A percentile compares a stretch with the other conserved stretches of the same genome.
Evolutionary conservation across 2,113 vertebrate species (phyloP).

Genomic region (Cyanoderma ruficeps): DNA sequence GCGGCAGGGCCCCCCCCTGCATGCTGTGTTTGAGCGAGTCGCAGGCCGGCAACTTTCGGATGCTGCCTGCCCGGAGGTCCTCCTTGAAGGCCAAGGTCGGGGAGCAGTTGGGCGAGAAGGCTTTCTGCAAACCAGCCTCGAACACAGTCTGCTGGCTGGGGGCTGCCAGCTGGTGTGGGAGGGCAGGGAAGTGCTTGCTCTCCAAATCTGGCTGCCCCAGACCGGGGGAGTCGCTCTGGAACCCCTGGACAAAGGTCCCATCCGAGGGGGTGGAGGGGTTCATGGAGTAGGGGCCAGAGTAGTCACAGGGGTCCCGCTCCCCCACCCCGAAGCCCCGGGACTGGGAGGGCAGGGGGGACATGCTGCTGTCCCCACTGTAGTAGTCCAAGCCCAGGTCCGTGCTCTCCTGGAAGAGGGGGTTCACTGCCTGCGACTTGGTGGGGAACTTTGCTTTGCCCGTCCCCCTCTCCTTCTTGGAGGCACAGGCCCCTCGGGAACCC

Average conservation of each 20-base stretch:
- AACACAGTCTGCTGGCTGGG: constrained; percentile 76
- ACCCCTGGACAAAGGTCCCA: constrained; percentile 90
- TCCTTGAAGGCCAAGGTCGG: constrained; percentile 86
- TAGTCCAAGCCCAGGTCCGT: constrained; percentile 90
- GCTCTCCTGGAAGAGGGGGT: constrained; percentile 90
- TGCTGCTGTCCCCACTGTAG: constrained; percentile 96
- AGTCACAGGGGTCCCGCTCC: constrained; percentile 90
- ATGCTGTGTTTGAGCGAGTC: constrained; percentile 86
- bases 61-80: constrained; percentile 75
- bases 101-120: constrained; percentile 93
- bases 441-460: constrained; percentile 85
- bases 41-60: constrained; percentile 85
- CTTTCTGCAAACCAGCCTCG: constrained; percentile 81
- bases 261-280: constrained; percentile 96
- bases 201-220: constrained; percentile 83
- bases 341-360: constrained; percentile 92
- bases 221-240: constrained; percentile 92
- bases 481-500: constrained; percentile 84
- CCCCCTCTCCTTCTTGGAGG: constrained; percentile 89
- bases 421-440: constrained; percentile 78
- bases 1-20: constrained; percentile 66
- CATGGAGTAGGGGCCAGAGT: constrained; percentile 93
- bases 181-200: constrained; percentile 82
- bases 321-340: constrained; percentile 86
- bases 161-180: constrained; percentile 80